Evolutionary conservation across 2,797 vertebrate species (phyloP), one percentile per base, ranked within the genome.

Genomic region (Somateria mollissima): DNA sequence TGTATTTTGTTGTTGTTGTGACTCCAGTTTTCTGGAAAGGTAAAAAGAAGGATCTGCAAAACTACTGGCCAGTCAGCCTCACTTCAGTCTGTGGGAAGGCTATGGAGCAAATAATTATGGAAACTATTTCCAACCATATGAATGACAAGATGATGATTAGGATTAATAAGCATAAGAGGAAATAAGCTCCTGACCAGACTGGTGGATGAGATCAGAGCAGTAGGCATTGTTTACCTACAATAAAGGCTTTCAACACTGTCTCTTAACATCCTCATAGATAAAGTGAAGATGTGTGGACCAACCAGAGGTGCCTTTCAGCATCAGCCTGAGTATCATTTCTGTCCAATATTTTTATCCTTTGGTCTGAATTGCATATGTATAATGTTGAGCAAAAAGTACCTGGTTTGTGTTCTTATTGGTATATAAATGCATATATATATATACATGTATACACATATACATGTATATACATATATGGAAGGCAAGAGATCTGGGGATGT

Each of bases 261-360:
- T 61, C 2, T 0, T 54, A 24, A 79, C 14, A 76, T 27, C 12
- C 3, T 36, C 3, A 7, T 66, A 66, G 41, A 45, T 24, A 60
- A 60, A 25, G 21, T n/a, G 21, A 47, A n/a, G 22, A 34, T 24
- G 32, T n/a, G 15, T 47, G 32, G 22, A 66, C 47, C 47, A 49
- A 49, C 7, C 11, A 75, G 28, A 67, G 3, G 5, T 39, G 8
- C 15, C 79, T 76, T 76, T 25, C 47, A 56, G 7, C 28, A 25
- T 51, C 28, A 30, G 45, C 12, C 3, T 73, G 6, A 39, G 3
- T 54, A 16, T 17, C 10, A 47, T 27, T 65, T 36, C 20, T 89
- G 5, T 25, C 14, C 21, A 34, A 8, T 13, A 27, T 39, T 72
- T 5, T 11, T 51, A 8, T 19, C 2, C 0, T 3, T 25, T 19